Conservation (phyloP, 2,113 vertebrate species). For the Accipiter virgatus region DNA sequence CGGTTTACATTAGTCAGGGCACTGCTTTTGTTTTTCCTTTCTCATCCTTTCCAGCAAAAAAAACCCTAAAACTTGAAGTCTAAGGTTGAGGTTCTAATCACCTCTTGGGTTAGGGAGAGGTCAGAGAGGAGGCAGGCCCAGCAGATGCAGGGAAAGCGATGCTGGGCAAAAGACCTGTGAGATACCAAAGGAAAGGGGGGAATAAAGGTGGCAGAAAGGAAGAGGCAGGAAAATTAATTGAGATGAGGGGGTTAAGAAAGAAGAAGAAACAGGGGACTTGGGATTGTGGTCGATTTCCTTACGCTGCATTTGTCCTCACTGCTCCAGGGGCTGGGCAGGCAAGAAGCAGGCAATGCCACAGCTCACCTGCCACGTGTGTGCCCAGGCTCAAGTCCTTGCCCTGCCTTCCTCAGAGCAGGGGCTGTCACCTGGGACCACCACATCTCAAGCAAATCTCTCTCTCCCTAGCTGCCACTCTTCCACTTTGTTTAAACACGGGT, state of each 20-base stretch:
- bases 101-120: not conserved
- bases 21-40: conserved; percentile 29
- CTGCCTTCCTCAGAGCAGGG: not conserved
- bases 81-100: conserved; percentile 3
- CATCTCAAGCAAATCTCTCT: not conserved
- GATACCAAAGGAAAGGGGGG: not conserved
- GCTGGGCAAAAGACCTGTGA: not conserved
- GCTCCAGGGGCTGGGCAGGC: not conserved
- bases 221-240: not conserved
- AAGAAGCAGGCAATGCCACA: not conserved
- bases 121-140: not conserved
- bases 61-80: not conserved
- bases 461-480: not conserved
- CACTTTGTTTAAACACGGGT: not conserved
- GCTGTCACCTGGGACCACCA: not conserved
- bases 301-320: not conserved
- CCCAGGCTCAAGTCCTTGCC: not conserved
- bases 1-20: not conserved
- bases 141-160: not conserved
- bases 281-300: not conserved
- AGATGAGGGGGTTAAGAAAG: not conserved
- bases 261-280: not conserved
- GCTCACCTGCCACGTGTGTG: not conserved
- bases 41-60: not conserved
- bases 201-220: not conserved